These are phyloP conservation scores for Uropetala carovei DNA, from an alignment of 2,888 invertebrate species.

Conservation along the genomic window DNA sequence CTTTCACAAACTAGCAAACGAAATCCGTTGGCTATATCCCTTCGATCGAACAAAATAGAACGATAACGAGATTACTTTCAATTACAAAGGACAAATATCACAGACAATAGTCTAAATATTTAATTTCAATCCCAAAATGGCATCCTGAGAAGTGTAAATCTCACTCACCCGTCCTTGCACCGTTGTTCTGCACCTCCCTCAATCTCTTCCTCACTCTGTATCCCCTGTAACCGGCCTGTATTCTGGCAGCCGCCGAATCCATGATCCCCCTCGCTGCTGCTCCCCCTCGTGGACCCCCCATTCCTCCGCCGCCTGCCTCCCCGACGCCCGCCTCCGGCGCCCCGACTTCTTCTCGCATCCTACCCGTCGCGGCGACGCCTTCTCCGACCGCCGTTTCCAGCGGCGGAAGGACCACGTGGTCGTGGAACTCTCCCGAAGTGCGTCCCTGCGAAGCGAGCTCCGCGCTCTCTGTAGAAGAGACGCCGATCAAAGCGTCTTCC, in stretches of 20 bases:
- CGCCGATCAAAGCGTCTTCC: conserved; percentile 71
- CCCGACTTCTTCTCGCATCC: conserved; percentile 13
- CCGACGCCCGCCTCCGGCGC: not conserved
- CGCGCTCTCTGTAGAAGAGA: conserved; percentile 64
- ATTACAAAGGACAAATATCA: too few species aligned
- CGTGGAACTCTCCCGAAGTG: conserved; percentile 74
- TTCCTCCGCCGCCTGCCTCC: conserved; percentile 2
- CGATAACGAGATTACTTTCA: too few species aligned
- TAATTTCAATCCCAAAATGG: too few species aligned
- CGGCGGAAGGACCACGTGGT: conserved; percentile 72
- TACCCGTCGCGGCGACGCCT: not conserved
- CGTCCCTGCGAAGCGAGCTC: not conserved
- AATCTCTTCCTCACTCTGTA: conserved; percentile 52
- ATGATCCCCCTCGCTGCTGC: conserved; percentile 66
- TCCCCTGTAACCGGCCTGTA: conserved; percentile 49
- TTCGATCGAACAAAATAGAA: too few species aligned
- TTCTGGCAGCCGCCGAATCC: conserved; percentile 65
- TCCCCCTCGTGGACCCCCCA: conserved; percentile 48
- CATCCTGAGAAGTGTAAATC: too few species aligned
- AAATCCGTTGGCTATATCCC: too few species aligned
- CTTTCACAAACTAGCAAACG: too few species aligned
- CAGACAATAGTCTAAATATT: too few species aligned
- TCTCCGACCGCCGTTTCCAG: conserved; percentile 5
- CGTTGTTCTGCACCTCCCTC: conserved; percentile 48
- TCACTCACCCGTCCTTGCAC: conserved; percentile 21